Conservation (phyloP, 2,797 vertebrate species). For the Huso huso region DNA sequence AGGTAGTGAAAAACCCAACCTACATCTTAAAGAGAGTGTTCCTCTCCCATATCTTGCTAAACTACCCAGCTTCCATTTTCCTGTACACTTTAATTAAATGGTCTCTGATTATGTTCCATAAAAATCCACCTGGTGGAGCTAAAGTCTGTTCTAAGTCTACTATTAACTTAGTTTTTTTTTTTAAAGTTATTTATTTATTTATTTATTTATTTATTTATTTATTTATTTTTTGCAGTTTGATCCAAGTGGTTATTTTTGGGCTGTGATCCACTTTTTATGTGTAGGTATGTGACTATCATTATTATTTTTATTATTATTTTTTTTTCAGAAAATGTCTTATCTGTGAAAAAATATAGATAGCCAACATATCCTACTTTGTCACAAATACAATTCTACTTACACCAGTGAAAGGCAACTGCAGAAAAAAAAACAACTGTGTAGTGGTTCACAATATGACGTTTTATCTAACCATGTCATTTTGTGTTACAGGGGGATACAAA, state of each 20-base stretch:
- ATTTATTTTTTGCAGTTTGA: conserved; percentile 70
- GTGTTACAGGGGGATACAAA: conserved; percentile 74
- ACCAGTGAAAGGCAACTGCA: background rate
- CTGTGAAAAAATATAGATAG: too few species aligned
- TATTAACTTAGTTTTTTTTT: too few species aligned
- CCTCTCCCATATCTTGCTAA: too few species aligned
- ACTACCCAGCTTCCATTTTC: too few species aligned
- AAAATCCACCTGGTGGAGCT: background rate
- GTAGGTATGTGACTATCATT: conserved; percentile 66
- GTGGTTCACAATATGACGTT: too few species aligned
- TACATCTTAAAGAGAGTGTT: too few species aligned
- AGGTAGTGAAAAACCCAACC: too few species aligned
- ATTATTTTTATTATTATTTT: background rate
- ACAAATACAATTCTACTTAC: too few species aligned
- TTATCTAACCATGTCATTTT: background rate
- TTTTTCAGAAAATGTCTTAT: background rate
- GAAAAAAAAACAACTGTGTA: background rate
- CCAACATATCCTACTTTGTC: too few species aligned
- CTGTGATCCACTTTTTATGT: conserved; percentile 70
- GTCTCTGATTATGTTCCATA: too few species aligned
- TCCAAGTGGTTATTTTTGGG: conserved; percentile 77
- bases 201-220: conserved; percentile 38
- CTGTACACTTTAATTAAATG: too few species aligned
- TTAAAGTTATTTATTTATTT: conserved; percentile 7
- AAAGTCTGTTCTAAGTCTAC: background rate